These are phyloP conservation scores for Sandelia bainsii DNA, from an alignment of 2,797 vertebrate species.

Conservation along the genomic window DNA sequence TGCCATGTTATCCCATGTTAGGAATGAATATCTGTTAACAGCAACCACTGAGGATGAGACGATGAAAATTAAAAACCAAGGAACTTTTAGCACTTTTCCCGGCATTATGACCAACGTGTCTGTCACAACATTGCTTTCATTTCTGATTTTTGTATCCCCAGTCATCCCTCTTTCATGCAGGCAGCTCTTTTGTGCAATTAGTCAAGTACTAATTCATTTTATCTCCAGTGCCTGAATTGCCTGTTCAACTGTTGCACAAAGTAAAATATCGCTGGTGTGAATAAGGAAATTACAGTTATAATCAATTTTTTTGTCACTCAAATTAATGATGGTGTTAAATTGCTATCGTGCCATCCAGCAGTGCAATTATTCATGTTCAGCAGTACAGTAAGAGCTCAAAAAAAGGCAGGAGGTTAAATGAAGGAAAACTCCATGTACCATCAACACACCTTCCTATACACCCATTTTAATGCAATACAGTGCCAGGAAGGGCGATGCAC, in stretches of 20 bases:
- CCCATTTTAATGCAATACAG: slow-evolving; percentile 1
- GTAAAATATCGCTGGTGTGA: slow-evolving; percentile 52
- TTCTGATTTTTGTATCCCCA: background rate
- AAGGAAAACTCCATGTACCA: slow-evolving; percentile 18
- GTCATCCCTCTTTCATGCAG: slow-evolving; percentile 6
- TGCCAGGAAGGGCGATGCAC: slow-evolving; percentile 22
- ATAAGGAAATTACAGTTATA: slow-evolving; percentile 51
- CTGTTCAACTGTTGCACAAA: slow-evolving; percentile 26
- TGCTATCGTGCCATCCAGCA: slow-evolving; percentile 29
- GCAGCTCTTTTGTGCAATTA: slow-evolving; percentile 35
- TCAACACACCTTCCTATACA: slow-evolving; percentile 24
- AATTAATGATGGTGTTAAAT: slow-evolving; percentile 56
- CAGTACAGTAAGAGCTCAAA: slow-evolving; percentile 20
- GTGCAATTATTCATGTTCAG: slow-evolving; percentile 47
- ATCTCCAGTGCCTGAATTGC: slow-evolving; percentile 38
- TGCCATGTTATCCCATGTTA: slow-evolving; percentile 31
- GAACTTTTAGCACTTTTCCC: background rate
- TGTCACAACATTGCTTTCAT: background rate
- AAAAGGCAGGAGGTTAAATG: slow-evolving; percentile 26
- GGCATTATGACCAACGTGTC: background rate
- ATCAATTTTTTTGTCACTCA: slow-evolving; percentile 62
- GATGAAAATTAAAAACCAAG: background rate
- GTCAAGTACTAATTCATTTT: slow-evolving; percentile 53
- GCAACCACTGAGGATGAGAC: background rate
- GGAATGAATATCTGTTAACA: slow-evolving; percentile 26